Evolutionary conservation across 2,797 vertebrate genomes (phyloP).

Genomic region (Moxostoma hubbsi): DNA sequence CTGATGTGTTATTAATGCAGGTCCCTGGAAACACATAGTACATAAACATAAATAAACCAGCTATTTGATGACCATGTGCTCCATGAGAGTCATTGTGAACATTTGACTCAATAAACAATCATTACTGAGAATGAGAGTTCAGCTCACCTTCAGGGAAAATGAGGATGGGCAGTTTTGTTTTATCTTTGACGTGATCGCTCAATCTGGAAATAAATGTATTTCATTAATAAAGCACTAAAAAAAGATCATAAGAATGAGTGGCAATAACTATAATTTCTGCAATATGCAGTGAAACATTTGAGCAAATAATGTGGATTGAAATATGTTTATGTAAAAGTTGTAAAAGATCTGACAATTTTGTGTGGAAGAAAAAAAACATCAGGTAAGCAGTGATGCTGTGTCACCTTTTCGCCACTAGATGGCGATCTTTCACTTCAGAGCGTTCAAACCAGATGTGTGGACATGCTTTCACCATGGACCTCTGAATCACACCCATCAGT

Average conservation of each 20-base stretch:
- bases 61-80: neutral
- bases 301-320: neutral
- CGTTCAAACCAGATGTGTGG: slow-evolving; percentile 97
- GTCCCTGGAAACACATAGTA: slow-evolving; percentile 78
- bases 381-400: slow-evolving; percentile 55
- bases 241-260: too few relatives aligned
- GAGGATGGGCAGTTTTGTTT: slow-evolving; percentile 94
- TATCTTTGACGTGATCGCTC: slow-evolving; percentile 90
- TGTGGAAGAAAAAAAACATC: neutral
- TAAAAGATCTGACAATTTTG: neutral
- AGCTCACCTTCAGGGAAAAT: slow-evolving; percentile 96
- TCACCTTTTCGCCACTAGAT: slow-evolving; percentile 95
- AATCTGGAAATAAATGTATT: slow-evolving; percentile 76
- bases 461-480: slow-evolving; percentile 95
- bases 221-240: neutral
- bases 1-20: slow-evolving; percentile 98
- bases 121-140: neutral
- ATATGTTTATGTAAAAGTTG: neutral
- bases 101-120: neutral
- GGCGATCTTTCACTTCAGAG: slow-evolving; percentile 95
- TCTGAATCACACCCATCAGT: slow-evolving; percentile 96
- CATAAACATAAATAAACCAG: neutral
- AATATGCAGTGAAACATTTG: too few relatives aligned
- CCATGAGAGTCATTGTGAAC: neutral
- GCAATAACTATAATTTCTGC: neutral